These are phyloP conservation scores for Hypomecis punctinalis DNA, from an alignment of 2,888 invertebrate genomes.

Conservation along the genomic window DNA sequence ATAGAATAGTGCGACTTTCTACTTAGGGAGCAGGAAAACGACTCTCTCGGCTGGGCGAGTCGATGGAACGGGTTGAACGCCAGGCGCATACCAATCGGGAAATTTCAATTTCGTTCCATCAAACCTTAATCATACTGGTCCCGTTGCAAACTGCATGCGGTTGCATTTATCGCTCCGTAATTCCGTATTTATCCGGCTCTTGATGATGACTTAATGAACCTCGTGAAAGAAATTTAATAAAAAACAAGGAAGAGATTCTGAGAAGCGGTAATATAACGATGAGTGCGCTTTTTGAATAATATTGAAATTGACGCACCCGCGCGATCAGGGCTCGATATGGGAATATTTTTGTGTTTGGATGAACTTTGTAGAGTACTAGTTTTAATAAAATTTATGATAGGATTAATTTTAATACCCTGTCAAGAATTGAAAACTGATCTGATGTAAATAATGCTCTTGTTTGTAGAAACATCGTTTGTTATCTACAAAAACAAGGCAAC, in stretches of 20 bases:
- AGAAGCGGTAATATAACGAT: conserved; percentile 3
- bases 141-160: conserved; percentile 38
- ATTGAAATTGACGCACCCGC: neutral
- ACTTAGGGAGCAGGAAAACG: conserved; percentile 70
- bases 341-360: neutral
- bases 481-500: too few relatives aligned
- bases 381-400: too few relatives aligned
- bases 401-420: neutral
- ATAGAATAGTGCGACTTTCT: conserved; percentile 49
- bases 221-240: conserved; percentile 9
- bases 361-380: too few relatives aligned
- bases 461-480: too few relatives aligned
- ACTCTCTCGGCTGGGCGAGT: conserved; percentile 58
- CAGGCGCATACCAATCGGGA: conserved; percentile 67
- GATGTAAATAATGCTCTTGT: neutral
- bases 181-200: conserved; percentile 5
- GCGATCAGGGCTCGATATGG: neutral
- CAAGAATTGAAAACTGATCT: neutral
- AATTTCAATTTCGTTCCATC: conserved; percentile 54
- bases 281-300: conserved; percentile 8
- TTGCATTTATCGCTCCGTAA: conserved; percentile 19
- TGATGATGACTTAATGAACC: conserved; percentile 16
- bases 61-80: conserved; percentile 49
- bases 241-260: conserved; percentile 17
- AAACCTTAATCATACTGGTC: conserved; percentile 34